phyloP scores from a whole-genome alignment of 2,797 vertebrate species.

The Sardinella longiceps region DNA sequence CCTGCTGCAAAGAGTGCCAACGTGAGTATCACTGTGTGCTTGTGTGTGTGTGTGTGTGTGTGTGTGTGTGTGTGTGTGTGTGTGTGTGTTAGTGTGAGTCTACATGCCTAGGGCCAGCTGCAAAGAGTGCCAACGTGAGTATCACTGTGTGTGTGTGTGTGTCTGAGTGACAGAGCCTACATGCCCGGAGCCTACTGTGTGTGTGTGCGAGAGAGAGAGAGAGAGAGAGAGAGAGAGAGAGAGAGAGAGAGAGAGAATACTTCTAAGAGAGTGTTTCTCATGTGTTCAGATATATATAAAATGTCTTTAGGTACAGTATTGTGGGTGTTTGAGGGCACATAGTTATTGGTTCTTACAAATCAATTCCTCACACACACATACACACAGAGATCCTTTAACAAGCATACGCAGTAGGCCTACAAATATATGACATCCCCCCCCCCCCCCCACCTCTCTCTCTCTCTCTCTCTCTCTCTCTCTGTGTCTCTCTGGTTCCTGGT shows the following conservation, averaged over 20 bases:
- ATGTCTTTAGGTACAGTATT: background rate
- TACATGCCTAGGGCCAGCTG: too few relatives aligned
- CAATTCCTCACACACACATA: too few relatives aligned
- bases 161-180: background rate
- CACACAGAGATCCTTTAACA: too few relatives aligned
- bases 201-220: too few relatives aligned
- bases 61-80: background rate
- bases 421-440: background rate
- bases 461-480: background rate
- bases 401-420: too few relatives aligned
- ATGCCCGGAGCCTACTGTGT: too few relatives aligned
- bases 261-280: too few relatives aligned
- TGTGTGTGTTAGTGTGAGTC: background rate
- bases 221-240: too few relatives aligned
- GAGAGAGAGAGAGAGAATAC: too few relatives aligned
- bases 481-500: background rate
- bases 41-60: slow-evolving; percentile 10
- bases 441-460: background rate
- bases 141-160: too few relatives aligned
- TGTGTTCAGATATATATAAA: background rate
- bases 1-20: slow-evolving; percentile 87
- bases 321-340: background rate
- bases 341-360: too few relatives aligned
- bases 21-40: slow-evolving; percentile 69
- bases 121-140: background rate